Evolutionary conservation across 2,113 vertebrate species (phyloP), one percentile per base, ranked within the genome.

Genomic region (Paraplagusia blochii): DNA sequence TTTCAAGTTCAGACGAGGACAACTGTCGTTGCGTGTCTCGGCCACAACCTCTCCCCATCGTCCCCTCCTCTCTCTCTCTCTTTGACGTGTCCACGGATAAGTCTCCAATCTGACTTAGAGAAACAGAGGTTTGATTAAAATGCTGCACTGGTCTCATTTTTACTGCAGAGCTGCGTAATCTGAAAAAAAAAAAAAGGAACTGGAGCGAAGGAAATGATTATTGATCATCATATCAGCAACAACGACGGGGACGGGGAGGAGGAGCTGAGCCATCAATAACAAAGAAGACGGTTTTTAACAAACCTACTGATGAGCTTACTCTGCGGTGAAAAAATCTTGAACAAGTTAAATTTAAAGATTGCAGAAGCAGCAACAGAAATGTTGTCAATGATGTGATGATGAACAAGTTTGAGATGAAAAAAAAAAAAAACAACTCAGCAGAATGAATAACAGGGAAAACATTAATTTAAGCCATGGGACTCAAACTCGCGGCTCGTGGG

Each of bases 151-250:
- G 34, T 12, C 16, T 17, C 19, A 15, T 18, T 44, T 35, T 44
- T 29, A 40, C n/a, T 16, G n/a, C 43, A 14, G 48, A 58, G 22
- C 15, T 46, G 42, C 47, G 59, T 17, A 53, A 70, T 53, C 35
- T 40, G 42, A 35, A 14, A 18, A 48, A 9, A 63, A 51, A 7
- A 5, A n/a, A n/a, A n/a, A n/a, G n/a, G n/a, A n/a, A n/a, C n/a
- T n/a, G n/a, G 19, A 59, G 47, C 36, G 44, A 18, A 35, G 65
- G 0, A 44, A 62, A 22, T 73, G 13, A 63, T 53, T 49, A 57
- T 33, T 58, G 16, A 50, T 40, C 44, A 34, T 18, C 8, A 52
- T 16, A 52, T 51, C 22, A 29, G 6, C 22, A 29, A 29, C 6
- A 6, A 29, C 6, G 22, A 29, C 6, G 22, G 22, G 51, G 58